Evolutionary conservation across 2,113 vertebrate species (phyloP).

Genomic region (Cheilinus undulatus): DNA sequence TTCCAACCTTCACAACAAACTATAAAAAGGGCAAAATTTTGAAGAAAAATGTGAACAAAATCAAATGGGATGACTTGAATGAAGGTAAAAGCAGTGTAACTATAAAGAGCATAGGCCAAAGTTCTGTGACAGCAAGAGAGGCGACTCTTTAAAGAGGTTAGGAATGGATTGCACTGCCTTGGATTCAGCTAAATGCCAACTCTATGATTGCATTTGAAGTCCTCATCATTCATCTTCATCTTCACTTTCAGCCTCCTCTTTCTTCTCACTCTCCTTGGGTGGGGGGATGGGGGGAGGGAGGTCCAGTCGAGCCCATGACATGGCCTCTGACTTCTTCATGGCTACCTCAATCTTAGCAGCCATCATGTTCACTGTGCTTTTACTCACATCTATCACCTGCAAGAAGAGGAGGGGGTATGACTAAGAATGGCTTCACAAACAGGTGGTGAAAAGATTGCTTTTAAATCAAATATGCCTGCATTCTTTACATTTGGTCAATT

Average conservation of each 20-base stretch:
- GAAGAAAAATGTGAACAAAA: neutral
- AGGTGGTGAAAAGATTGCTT: neutral
- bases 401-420: neutral
- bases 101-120: slow-evolving; percentile 5
- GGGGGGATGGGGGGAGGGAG: slow-evolving; percentile 81
- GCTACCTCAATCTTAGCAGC: slow-evolving; percentile 94
- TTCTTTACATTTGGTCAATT: too few species aligned
- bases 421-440: neutral
- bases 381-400: slow-evolving; percentile 93
- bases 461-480: too few species aligned
- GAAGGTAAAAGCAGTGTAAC: slow-evolving; percentile 1
- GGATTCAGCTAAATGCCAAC: slow-evolving; percentile 35
- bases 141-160: slow-evolving; percentile 40
- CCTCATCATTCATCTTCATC: slow-evolving; percentile 69
- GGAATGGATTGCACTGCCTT: slow-evolving; percentile 31
- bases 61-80: neutral
- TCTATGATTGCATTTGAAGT: neutral
- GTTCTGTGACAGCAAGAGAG: slow-evolving; percentile 24
- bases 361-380: slow-evolving; percentile 93
- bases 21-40: neutral
- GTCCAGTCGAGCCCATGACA: slow-evolving; percentile 95
- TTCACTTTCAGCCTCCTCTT: slow-evolving; percentile 70
- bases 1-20: neutral
- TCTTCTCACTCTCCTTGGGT: slow-evolving; percentile 76
- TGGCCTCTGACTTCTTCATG: slow-evolving; percentile 93